A percentile compares a stretch with the other conserved stretches of the same genome.
phyloP scores from a whole-genome alignment of 2,113 vertebrate genomes.

The Oenanthe oenanthe region DNA sequence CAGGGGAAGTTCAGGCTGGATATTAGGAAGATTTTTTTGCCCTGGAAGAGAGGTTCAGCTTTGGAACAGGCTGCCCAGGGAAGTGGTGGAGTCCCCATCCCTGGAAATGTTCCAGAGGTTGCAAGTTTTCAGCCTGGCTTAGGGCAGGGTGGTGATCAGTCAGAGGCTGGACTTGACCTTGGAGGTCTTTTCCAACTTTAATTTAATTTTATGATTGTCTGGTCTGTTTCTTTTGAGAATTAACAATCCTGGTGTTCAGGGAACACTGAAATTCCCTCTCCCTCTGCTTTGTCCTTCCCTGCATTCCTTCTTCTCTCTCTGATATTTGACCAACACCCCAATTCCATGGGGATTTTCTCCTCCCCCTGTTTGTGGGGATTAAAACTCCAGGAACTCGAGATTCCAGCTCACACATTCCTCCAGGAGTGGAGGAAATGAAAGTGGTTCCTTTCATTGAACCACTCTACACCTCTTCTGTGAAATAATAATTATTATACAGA shows the following conservation, averaged over 20 bases:
- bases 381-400: background rate
- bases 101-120: no score
- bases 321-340: background rate
- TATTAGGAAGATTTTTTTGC: background rate
- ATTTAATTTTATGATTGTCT: background rate
- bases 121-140: no score
- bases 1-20: background rate
- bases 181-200: background rate
- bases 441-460: background rate
- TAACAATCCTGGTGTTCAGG: no score
- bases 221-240: background rate
- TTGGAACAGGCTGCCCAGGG: background rate
- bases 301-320: background rate
- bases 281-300: background rate
- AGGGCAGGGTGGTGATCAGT: background rate
- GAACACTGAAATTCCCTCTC: background rate
- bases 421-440: background rate
- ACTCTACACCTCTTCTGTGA: background rate
- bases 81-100: background rate
- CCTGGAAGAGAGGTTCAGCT: background rate
- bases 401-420: background rate
- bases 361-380: accelerated
- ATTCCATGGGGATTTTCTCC: no score
- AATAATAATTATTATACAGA: background rate
- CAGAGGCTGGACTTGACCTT: background rate